Percentiles rank a stretch among this genome's conserved stretches.
Evolutionary conservation across 2,888 invertebrate species (phyloP).

Genomic region (Mesochorus sp.): DNA sequence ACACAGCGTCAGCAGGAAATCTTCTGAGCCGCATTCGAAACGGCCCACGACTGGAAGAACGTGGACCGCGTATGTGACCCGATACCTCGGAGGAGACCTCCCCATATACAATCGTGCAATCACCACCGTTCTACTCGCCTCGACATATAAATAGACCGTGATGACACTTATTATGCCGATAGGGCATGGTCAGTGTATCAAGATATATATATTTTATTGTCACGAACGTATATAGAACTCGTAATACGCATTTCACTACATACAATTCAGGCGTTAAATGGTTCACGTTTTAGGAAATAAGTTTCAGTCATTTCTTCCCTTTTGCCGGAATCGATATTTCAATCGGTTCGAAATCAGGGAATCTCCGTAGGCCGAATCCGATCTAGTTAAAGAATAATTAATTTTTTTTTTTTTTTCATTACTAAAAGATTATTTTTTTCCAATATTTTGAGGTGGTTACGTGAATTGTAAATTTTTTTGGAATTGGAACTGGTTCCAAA

Average conservation of each 20-base stretch:
- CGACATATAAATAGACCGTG: slow-evolving; percentile 73
- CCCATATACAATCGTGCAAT: slow-evolving; percentile 71
- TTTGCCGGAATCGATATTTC: slow-evolving; percentile 32
- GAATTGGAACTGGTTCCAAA: slow-evolving; percentile 35
- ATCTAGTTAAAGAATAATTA: slow-evolving; percentile 16
- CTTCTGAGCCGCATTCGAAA: slow-evolving; percentile 65
- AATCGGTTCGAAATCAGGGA: slow-evolving; percentile 47
- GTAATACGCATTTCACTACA: no score
- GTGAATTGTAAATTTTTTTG: slow-evolving; percentile 56
- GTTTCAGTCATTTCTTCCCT: slow-evolving; percentile 17
- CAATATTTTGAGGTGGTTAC: slow-evolving; percentile 23
- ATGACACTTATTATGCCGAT: slow-evolving; percentile 73
- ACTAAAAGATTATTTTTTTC: background rate
- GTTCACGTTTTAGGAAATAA: background rate
- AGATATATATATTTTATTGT: background rate
- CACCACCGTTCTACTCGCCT: slow-evolving; percentile 70
- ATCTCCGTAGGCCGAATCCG: slow-evolving; percentile 51
- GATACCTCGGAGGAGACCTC: slow-evolving; percentile 61
- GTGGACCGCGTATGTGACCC: slow-evolving; percentile 61
- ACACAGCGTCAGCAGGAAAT: slow-evolving; percentile 29
- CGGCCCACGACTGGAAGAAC: slow-evolving; percentile 66
- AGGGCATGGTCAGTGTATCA: slow-evolving; percentile 52
- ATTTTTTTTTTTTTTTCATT: background rate
- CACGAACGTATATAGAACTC: background rate
- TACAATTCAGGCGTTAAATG: background rate